A percentile compares a stretch with the other conserved stretches of the same genome.
Conservation (phyloP, 2,797 vertebrate genomes). For the Phrynocephalus vlangalii region DNA sequence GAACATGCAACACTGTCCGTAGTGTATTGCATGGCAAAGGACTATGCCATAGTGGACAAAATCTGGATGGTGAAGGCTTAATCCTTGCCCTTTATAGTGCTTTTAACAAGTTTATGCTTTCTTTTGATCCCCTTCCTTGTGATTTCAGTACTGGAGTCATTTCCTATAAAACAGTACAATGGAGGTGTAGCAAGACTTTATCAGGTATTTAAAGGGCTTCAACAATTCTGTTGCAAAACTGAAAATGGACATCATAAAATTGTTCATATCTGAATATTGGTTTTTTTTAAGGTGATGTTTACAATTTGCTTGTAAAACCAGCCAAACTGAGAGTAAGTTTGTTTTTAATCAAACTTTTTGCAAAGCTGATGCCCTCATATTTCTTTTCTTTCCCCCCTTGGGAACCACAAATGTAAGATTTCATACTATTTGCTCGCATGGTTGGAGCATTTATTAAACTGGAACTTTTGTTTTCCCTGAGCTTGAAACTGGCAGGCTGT, state of each 20-base stretch:
- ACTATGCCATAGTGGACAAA: not conserved
- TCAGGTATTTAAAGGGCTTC: not conserved
- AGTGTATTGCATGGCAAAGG: not conserved
- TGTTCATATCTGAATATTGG: not conserved
- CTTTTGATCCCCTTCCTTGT: not conserved
- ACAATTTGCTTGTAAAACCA: not conserved
- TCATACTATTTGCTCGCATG: not conserved
- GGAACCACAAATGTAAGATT: not conserved
- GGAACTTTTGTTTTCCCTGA: slow-evolving; percentile 20
- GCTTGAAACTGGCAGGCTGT: slow-evolving; percentile 14
- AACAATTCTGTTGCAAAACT: not conserved
- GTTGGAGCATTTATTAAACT: slow-evolving; percentile 15
- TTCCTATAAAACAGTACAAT: not conserved
- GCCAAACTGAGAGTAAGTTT: not conserved
- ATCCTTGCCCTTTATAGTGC: not conserved
- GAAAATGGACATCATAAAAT: not conserved
- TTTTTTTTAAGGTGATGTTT: not conserved
- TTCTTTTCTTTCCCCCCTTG: not conserved
- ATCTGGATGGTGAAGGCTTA: not conserved
- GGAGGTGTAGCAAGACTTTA: not conserved
- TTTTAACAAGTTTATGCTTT: not conserved
- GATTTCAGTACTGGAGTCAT: not conserved
- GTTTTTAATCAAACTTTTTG: not conserved
- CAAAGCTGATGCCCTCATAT: not conserved
- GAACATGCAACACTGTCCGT: not conserved